Evolutionary conservation across 2,113 vertebrate species (phyloP), one percentile per base, ranked within the genome.

Genomic region (Candoia aspera): DNA sequence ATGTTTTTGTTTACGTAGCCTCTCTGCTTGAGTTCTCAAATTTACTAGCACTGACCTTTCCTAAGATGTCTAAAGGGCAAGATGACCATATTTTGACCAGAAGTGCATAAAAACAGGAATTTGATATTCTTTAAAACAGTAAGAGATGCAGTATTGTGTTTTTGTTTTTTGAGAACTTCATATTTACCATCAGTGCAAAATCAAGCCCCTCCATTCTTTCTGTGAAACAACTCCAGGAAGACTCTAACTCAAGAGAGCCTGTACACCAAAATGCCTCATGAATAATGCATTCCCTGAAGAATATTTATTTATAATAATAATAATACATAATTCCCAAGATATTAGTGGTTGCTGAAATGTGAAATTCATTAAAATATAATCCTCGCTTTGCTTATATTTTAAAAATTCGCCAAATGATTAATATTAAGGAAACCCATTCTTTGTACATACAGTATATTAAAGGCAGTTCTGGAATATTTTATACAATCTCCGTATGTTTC

Each of bases 171-270:
- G 57, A 89, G 46, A 86, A 46, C 64, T 57, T 86, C 53, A 64
- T 89, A 92, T 92, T 86, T 89, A 89, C 15, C 49, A 19, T 92
- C 37, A 85, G 8, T 93, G 49, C 57, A 58, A 29, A 95, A 95
- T 92, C 92, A 92, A 90, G 94, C 53, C 86, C 92, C 91, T 86
- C 58, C 21, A 92, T 95, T 94, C 46, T 91, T 57, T 94, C 59
- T 79, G 15, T 92, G 90, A 58, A 92, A 93, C 68, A 94, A 83
- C 29, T 95, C 93, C 95, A 89, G 11, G 33, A 93, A 91, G 89
- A 87, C 94, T 92, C 24, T 46, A 79, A 53, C 54, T 88, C 83
- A 90, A 86, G 60, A 92, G 83, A 88, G 87, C 93, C 87, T 17
- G 10, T 87, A 91, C 29, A 55, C 0, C 79, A 0, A 90, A 94